Base-by-base conservation (phyloP, 53 echinoderm and acorn worm genomes). In the Luidia sarsii region DNA sequence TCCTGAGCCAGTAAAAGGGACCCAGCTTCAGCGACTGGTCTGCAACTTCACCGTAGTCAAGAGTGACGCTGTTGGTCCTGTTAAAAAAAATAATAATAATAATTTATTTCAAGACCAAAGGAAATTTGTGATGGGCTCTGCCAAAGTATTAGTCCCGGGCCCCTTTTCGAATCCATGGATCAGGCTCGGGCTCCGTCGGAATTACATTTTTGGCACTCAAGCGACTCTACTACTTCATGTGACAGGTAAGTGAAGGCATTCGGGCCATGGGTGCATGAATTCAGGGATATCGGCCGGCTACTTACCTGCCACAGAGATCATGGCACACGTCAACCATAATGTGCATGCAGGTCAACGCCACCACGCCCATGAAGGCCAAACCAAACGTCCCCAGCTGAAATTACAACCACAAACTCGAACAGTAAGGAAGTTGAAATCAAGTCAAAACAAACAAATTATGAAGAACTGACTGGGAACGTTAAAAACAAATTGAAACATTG, bases 31-130 rank as follows among this genome's bases (percentile, higher is more conserved):
- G 79, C 0, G 91, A 65, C 31, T 83, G 55, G 20, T 87, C 84
- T 0, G 95, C 95, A 62, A 92, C 92, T 22, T 92, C 87, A 37
- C 92, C 95, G 66, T 95, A 95, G 45, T 89, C 90, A 19, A 95
- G 54, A 16, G 90, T 89, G 2, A 87, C 75, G 21, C 64, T 41
- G 2, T 33, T 57, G 21, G 86, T 74, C 85, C 91, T 92, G 56
- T 75, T 28, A 8, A 69, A 53, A 59, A 46, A 36, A 22, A 73
- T 9, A 0, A 22, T 30, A 1, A 38, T 41, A 52, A 4, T 4
- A 52, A n/a, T 28, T 51, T 31, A 10, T 33, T 7, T 21, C 20
- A 29, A 9, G 10, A 50, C 50, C 23, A 33, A 1, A 46, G 7
- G 3, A 68, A 48, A 9, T 56, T 14, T 22, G 0, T 27, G 18